Evolutionary conservation across 2,797 vertebrate species (phyloP).

Genomic region (Liasis olivaceus): DNA sequence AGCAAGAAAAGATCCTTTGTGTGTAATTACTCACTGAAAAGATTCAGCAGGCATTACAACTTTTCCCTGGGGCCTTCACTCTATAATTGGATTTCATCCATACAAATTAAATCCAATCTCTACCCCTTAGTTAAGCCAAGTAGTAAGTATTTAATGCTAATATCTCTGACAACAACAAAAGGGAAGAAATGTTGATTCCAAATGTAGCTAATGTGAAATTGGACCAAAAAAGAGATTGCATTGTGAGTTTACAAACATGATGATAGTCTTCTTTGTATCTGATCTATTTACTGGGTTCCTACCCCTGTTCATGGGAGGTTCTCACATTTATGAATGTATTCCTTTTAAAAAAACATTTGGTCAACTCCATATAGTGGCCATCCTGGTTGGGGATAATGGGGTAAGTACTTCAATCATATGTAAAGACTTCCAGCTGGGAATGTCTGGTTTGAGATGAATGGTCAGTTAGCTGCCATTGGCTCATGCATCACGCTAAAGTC

Average conservation of each 20-base stretch:
- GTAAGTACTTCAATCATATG: background rate
- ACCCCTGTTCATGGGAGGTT: background rate
- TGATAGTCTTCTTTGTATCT: background rate
- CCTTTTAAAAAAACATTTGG: background rate
- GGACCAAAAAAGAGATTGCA: background rate
- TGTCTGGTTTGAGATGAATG: background rate
- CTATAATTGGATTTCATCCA: conserved; percentile 75
- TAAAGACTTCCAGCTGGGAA: background rate
- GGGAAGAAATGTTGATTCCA: conserved; percentile 35
- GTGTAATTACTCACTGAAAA: conserved; percentile 69
- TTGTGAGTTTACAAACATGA: background rate
- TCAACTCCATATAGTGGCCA: background rate
- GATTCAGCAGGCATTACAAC: conserved; percentile 72
- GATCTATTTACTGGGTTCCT: background rate
- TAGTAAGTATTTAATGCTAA: conserved; percentile 74
- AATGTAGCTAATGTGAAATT: background rate
- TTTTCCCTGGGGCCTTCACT: conserved; percentile 64
- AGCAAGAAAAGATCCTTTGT: conserved; percentile 48
- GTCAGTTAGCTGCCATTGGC: background rate
- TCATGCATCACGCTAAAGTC: background rate
- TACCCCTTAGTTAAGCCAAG: conserved; percentile 72
- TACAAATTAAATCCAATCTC: conserved; percentile 74
- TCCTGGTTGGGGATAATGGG: background rate
- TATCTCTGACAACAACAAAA: conserved; percentile 69
- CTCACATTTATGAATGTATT: background rate